Base-by-base conservation (phyloP, 2,888 invertebrate genomes). In the Rhorus exstirpatorius region DNA sequence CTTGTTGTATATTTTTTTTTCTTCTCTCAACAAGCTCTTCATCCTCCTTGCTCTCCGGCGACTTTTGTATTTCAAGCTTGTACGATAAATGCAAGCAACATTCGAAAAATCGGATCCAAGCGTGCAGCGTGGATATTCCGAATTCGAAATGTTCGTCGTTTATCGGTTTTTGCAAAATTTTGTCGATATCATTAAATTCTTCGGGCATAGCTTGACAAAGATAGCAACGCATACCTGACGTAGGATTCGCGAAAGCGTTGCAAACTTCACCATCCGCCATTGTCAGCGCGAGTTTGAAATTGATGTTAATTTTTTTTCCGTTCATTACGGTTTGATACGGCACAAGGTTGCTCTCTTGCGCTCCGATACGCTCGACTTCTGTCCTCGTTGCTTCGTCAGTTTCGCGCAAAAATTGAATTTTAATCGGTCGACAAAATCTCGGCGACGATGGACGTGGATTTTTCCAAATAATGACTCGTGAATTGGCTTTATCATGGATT, bases 131-230 rank as follows among this genome's bases (percentile, higher is more conserved):
- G 19, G 75, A 67, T 65, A 75, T n/a, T 31, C 75, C 51, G 46
- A 46, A 49, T 68, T 75, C 19, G 12, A 75, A 68, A n/a, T n/a
- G 35, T 26, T 70, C 77, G 71, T 53, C 41, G 71, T 53, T 68
- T 3, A 31, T 31, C 31, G 31, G 31, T 31, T 6, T 31, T 31
- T 31, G 31, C 31, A 31, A 31, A 2, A 65, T 70, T 49, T 51
- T 24, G 19, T 77, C 68, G 17, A 76, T 49, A 35, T 51, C 26
- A 19, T 68, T 17, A 51, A 76, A 31, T 31, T 55, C 26, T 55
- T 55, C 26, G 12, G 55, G 26, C 26, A 26, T 55, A 60, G 76
- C 63, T 70, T 46, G 72, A 72, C 67, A 70, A 72, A 35, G 31
- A 44, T 19, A 55, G 26, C 55, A 55, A 55, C 55, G 55, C 26